Evolutionary conservation across 2,888 invertebrate species (phyloP), one percentile per base, ranked within the genome.

Genomic region (Idaea straminata): DNA sequence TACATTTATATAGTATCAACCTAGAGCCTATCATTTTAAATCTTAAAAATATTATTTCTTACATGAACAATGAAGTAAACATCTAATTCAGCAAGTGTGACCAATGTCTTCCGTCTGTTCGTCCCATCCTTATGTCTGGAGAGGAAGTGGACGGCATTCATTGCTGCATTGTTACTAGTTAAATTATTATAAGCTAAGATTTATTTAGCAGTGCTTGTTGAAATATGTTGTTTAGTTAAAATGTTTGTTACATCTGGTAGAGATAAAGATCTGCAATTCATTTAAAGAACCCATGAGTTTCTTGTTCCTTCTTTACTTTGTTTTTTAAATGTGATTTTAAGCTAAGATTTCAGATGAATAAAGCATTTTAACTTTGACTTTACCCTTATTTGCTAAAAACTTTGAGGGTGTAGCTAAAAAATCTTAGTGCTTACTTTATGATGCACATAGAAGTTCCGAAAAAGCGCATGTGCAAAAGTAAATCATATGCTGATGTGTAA

Each of bases 41-140:
- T 15, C 15, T 59, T 3, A 15, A 47, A 47, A 47, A 13, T 47
- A 7, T 59, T 59, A 16, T 59, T 6, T 59, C 25, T 13, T 5
- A 34, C 16, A 7, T 13, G 13, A 59, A 59, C 34, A 59, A 59
- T 34, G 58, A 16, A 58, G 58, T 15, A 15, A 10, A 59, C 25
- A 34, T 59, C 25, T 59, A 59, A 59, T 59, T 25, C 86, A 78
- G 80, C 76, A 74, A 77, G 80, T 82, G 86, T 85, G 83, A 83
- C 87, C 88, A 87, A 90, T 85, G 86, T 72, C 83, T 90, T 85
- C 89, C 89, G 86, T 89, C 84, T 89, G 89, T 77, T 85, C 71
- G 75, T 71, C 71, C 69, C 78, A 75, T 79, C 84, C 86, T 83
- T 85, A 85, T 85, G 85, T 84, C 84, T 83, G 74, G 67, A 63